phyloP scores from a whole-genome alignment of 1,140 invertebrate genomes.

The Aleiodes sp. region DNA sequence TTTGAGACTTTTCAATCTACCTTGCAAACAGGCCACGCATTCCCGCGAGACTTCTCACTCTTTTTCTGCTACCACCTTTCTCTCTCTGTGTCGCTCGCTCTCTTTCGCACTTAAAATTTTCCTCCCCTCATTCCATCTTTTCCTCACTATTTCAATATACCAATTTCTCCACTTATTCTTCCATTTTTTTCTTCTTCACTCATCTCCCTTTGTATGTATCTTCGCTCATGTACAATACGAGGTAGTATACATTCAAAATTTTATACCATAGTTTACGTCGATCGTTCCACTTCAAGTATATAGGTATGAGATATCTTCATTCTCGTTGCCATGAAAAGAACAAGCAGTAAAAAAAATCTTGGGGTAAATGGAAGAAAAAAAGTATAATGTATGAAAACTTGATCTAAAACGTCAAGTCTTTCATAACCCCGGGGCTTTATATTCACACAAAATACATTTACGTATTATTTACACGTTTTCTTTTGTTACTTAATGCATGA shows the following conservation, averaged over 20 bases:
- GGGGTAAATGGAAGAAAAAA: not conserved
- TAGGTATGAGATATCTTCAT: not conserved
- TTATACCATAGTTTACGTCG: slow-evolving; percentile 17
- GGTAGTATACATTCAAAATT: slow-evolving; percentile 38
- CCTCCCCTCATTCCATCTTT: not conserved
- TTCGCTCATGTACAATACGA: slow-evolving; percentile 29
- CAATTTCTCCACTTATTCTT: not conserved
- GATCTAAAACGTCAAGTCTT: not conserved
- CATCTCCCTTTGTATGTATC: not conserved
- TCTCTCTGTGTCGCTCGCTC: not conserved
- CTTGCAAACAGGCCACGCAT: slow-evolving; percentile 39
- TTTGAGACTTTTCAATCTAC: slow-evolving; percentile 55
- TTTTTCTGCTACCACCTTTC: not conserved
- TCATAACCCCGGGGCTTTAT: not conserved
- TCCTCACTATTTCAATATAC: not conserved
- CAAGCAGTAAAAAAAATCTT: not conserved
- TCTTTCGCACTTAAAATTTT: not conserved
- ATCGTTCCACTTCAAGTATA: slow-evolving; percentile 1
- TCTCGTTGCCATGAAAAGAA: not conserved
- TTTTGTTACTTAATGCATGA: not conserved
- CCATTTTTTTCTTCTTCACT: not conserved
- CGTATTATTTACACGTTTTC: not conserved
- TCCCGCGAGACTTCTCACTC: slow-evolving; percentile 34
- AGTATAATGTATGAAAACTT: not conserved
- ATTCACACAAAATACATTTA: not conserved